Evolutionary conservation across 2,888 invertebrate genomes (phyloP), one percentile per base, ranked within the genome.

Genomic region (Oxyscelio sp.): DNA sequence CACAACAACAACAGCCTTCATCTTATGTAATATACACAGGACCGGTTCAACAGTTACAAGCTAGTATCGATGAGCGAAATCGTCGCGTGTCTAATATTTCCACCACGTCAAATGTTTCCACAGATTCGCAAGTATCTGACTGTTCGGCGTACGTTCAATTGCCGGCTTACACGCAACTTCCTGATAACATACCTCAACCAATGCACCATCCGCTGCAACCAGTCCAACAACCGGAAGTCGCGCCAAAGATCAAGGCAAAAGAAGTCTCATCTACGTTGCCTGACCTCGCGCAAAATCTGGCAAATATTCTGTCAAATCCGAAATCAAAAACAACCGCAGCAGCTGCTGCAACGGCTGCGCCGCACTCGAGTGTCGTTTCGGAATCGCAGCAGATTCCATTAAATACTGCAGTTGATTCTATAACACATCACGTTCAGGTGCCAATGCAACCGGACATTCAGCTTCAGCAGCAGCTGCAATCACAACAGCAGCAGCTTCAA

Each of bases 241-340:
- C 87, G 24, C 87, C 89, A n/a, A 93, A 90, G 75, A 85, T 80
- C 40, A 94, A 94, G 75, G 82, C 92, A 1, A 94, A 94, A 68
- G 94, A 94, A 83, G 91, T 92, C 0, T 94, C 94, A 0, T 93
- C 94, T 5, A 94, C 94, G 0, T 86, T 94, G 19, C 94, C 94
- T 13, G 94, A 94, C 80, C 85, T 94, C 2, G 94, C 93, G 2
- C 93, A 94, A 85, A 94, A 94, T 89, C 87, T 94, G 24, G 94
- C 94, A 2, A 94, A 94, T 66, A 94, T 94, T 83, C 85, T 94
- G 8, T 94, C 94, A 0, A 94, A 94, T 87, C 94, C 94, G 0
- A 94, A 94, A 74, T 90, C 93, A 0, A 94, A 93, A 65, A 90
- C 92, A 6, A 27, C 27, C 27, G 73, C 27, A 8, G 9, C 63